These are phyloP conservation scores for Cepphus grylle DNA, from an alignment of 2,113 vertebrate genomes.

Conservation along the genomic window DNA sequence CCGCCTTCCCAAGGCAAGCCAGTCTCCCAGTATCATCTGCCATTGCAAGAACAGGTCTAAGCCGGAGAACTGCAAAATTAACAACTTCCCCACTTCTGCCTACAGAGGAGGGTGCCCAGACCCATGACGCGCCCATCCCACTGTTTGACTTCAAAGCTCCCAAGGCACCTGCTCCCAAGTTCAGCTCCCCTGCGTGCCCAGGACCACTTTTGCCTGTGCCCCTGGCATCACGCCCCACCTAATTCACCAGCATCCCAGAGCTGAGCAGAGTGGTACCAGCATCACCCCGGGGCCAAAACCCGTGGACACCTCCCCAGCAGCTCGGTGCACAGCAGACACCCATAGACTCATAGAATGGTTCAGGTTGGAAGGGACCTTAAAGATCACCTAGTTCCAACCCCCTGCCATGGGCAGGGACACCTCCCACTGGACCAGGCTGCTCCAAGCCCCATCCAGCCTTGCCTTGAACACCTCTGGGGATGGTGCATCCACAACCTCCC, in stretches of 20 bases:
- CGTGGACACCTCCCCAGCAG: neutral
- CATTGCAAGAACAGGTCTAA: neutral
- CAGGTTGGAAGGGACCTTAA: no score
- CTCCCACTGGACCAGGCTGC: no score
- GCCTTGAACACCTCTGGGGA: no score
- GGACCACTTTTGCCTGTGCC: neutral
- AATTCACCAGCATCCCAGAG: neutral
- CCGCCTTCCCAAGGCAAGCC: neutral
- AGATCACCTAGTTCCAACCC: no score
- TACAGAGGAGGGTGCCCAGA: rapidly evolving
- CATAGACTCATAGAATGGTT: no score
- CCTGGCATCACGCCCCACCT: no score
- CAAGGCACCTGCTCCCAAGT: neutral
- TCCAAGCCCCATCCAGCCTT: no score
- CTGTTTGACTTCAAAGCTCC: neutral
- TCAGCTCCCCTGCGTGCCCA: neutral
- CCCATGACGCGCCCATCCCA: rapidly evolving
- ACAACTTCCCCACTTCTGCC: neutral
- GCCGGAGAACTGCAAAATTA: neutral
- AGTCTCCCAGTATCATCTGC: rapidly evolving
- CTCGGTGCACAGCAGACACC: no score
- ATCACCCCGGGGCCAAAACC: neutral
- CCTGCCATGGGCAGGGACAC: no score
- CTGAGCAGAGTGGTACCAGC: neutral
- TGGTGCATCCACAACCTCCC: no score